Conservation (phyloP, 2,888 invertebrate species). For the Phanerotoma sp. region DNA sequence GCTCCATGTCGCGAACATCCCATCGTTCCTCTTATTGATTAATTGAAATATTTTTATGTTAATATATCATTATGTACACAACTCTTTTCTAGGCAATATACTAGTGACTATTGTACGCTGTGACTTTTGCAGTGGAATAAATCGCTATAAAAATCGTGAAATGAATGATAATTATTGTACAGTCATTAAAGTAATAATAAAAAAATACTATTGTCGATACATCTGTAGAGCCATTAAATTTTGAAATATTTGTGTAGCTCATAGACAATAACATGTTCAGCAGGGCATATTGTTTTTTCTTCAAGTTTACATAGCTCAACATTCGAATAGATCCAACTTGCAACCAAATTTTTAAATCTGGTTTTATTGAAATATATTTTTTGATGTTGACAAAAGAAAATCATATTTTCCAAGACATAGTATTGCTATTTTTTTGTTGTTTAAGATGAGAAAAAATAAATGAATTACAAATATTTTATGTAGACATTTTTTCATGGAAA, state of each 20-base stretch:
- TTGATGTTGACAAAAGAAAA: too few species aligned
- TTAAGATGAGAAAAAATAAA: too few species aligned
- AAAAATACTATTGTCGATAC: constrained; percentile 50
- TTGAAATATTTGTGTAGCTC: not conserved
- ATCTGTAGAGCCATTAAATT: constrained; percentile 33
- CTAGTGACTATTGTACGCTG: constrained; percentile 42
- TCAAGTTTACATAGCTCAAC: too few species aligned
- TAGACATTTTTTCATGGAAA: too few species aligned
- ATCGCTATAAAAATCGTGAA: constrained; percentile 10
- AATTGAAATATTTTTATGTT: constrained; percentile 44
- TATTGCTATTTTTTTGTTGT: too few species aligned
- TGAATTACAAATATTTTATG: too few species aligned
- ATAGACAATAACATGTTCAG: too few species aligned
- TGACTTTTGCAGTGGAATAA: constrained; percentile 50
- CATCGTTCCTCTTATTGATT: constrained; percentile 18
- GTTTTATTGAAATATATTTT: too few species aligned
- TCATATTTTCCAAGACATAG: too few species aligned
- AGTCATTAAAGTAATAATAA: constrained; percentile 50
- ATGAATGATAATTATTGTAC: constrained; percentile 42
- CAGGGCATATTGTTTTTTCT: too few species aligned
- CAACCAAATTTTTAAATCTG: too few species aligned
- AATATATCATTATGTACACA: constrained; percentile 42
- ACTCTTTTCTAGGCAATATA: constrained; percentile 48
- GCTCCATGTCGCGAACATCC: not conserved
- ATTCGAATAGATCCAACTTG: too few species aligned